Percentiles rank a stretch among this genome's conserved stretches.
Evolutionary conservation across 2,113 vertebrate genomes (phyloP).

Genomic region (Neogale vison): DNA sequence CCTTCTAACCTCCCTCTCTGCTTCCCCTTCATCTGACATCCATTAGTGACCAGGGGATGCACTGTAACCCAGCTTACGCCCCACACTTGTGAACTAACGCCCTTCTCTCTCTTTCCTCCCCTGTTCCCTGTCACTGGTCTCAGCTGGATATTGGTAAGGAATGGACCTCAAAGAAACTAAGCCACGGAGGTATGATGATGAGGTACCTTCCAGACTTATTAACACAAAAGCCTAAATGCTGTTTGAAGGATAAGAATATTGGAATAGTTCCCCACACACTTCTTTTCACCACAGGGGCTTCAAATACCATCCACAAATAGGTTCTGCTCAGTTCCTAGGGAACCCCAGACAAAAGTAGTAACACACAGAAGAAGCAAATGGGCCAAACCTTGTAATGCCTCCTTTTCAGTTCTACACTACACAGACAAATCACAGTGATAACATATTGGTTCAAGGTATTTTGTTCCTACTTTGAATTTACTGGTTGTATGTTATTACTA

Average conservation of each 20-base stretch:
- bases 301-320: neutral
- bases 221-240: neutral
- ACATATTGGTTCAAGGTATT: neutral
- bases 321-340: neutral
- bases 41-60: neutral
- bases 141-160: neutral
- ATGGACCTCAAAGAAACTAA: neutral
- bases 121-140: neutral
- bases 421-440: neutral
- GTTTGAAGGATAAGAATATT: neutral
- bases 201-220: neutral
- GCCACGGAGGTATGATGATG: neutral
- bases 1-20: neutral
- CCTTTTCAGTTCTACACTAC: neutral
- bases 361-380: neutral
- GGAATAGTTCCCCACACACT: neutral
- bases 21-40: neutral
- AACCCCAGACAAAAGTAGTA: neutral
- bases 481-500: neutral
- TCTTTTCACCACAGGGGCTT: neutral
- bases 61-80: neutral
- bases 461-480: neutral
- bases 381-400: neutral
- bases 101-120: neutral
- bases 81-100: neutral